Evolutionary conservation across 1,140 invertebrate genomes (phyloP).

Genomic region (Triops cancriformis): DNA sequence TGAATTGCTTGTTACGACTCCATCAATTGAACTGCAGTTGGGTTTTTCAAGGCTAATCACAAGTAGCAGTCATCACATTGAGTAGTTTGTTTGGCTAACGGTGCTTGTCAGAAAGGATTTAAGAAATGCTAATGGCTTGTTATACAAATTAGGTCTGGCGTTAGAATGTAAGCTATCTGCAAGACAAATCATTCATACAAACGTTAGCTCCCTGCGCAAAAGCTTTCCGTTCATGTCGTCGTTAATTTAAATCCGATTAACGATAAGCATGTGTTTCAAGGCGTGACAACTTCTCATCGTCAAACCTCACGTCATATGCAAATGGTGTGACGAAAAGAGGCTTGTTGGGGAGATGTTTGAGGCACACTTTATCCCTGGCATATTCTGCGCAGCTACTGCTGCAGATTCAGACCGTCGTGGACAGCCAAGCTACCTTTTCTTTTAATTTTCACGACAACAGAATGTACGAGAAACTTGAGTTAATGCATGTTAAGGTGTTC

Average conservation of each 20-base stretch:
- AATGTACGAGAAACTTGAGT: background rate
- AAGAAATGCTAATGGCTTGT: conserved; percentile 1
- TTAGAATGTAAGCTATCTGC: background rate
- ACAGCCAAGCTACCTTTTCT: background rate
- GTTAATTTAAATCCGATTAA: conserved; percentile 8
- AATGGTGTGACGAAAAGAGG: background rate
- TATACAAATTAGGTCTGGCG: background rate
- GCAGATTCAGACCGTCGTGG: background rate
- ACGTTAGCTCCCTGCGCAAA: background rate
- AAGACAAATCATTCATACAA: background rate
- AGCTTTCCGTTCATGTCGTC: background rate
- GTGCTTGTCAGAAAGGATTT: background rate
- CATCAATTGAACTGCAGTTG: background rate
- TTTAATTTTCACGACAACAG: background rate
- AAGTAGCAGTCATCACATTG: conserved; percentile 6
- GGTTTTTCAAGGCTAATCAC: background rate
- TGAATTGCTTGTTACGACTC: background rate
- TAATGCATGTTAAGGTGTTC: conserved; percentile 6
- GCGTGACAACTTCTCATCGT: background rate
- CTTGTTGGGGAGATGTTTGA: background rate
- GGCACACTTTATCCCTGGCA: background rate
- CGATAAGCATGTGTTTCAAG: conserved; percentile 1
- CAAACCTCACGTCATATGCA: conserved; percentile 4
- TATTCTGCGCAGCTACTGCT: background rate
- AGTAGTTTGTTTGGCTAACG: conserved; percentile 6